phyloP scores from a whole-genome alignment of 2,113 vertebrate genomes.

The Rhinichthys klamathensis region DNA sequence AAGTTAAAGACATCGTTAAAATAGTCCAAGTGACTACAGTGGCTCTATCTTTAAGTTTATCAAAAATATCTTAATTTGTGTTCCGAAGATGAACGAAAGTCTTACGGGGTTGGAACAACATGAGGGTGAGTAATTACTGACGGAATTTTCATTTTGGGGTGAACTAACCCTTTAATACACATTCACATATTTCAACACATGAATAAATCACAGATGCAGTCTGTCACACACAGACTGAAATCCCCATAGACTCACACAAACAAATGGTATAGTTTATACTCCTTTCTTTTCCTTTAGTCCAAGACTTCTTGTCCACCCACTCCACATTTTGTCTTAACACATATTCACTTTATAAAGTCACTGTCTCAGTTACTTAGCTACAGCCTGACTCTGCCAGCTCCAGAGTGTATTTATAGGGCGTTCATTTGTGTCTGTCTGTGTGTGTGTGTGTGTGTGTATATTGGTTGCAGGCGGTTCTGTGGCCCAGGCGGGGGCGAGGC shows the following conservation, averaged over 20 bases:
- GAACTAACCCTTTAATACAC: background rate
- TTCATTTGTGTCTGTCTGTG: constrained; percentile 46
- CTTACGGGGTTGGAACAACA: no score
- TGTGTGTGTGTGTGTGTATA: constrained; percentile 39
- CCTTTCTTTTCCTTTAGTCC: constrained; percentile 32
- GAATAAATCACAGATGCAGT: background rate
- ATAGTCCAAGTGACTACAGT: no score
- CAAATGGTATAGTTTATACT: background rate
- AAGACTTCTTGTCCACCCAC: constrained; percentile 31
- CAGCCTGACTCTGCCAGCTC: constrained; percentile 42
- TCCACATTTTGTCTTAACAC: constrained; percentile 47
- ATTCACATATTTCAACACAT: constrained; percentile 41
- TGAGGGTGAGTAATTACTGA: no score
- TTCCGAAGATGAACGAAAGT: no score
- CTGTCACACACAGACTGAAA: background rate
- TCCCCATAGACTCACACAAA: background rate
- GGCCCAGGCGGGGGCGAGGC: constrained; percentile 32
- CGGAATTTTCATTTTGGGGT: no score
- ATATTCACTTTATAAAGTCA: constrained; percentile 47
- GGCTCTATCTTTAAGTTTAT: no score
- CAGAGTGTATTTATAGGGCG: constrained; percentile 53
- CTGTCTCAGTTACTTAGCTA: constrained; percentile 48
- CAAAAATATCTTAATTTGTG: no score
- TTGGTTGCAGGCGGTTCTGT: constrained; percentile 27
- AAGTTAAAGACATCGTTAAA: no score